Base-by-base conservation (phyloP, 1,140 invertebrate species). In the Drosophila watanabei region DNA sequence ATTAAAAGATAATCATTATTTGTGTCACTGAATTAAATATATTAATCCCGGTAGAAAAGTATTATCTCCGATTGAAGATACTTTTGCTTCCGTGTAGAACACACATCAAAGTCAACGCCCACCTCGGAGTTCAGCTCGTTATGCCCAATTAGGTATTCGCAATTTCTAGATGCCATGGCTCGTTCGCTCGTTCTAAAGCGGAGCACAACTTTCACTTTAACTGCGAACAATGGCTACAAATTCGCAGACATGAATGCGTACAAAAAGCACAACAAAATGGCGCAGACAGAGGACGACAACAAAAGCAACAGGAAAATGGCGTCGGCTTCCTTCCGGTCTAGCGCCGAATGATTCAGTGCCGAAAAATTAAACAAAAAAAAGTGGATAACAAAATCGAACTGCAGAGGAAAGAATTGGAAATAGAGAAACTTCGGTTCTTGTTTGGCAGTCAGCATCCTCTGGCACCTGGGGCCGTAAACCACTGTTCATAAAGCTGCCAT, bases 161-260 rank as follows among this genome's bases (percentile, higher is more conserved):
- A 73, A 68, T 77, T 87, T 68, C 52, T 30, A 52, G 13, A 37
- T 70, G 30, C 58, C n/a, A 37, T 69, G 46, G 46, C 30, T 51
- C 39, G 63, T 28, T 70, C 66, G 63, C 35, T 70, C 66, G 59
- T 75, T 81, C 49, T 52, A 63, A 45, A 75, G 35, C 72, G 33
- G 49, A 62, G 32, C 51, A 64, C 58, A 88, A 89, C 85, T 89
- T 89, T 89, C 85, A 89, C 85, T 89, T 84, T 43, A 45, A 61
- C 39, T 49, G 45, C 62, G 43, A 76, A 87, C 79, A 83, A 87
- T 82, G 56, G 75, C 54, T 41, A 35, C 76, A 80, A 79, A 65
- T 72, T 79, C 52, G 54, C 86, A 89, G 85, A 85, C 86, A 83
- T 41, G 28, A 52, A 20, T 10, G 30, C 13, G 49, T 51, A 80